These are phyloP conservation scores for Pluvialis apricaria DNA, from an alignment of 2,113 vertebrate species.

Conservation along the genomic window DNA sequence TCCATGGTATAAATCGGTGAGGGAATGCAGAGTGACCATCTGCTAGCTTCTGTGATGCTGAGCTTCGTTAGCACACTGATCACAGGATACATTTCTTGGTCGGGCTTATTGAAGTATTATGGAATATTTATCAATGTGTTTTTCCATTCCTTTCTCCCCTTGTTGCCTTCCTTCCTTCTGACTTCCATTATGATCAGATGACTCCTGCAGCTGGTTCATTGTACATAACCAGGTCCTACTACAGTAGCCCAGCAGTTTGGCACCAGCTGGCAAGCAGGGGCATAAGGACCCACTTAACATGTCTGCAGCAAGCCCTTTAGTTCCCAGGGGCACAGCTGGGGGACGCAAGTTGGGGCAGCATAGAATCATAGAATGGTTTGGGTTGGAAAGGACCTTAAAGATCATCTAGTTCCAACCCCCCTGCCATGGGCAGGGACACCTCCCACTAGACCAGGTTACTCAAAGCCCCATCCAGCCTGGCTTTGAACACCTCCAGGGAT, in stretches of 20 bases:
- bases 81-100: conserved; percentile 17
- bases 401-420: neutral
- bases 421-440: neutral
- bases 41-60: neutral
- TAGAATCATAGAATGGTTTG: neutral
- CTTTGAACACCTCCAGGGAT: neutral
- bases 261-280: neutral
- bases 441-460: neutral
- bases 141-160: neutral
- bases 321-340: neutral
- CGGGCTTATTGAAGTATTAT: conserved; percentile 14
- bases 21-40: neutral
- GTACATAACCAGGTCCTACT: neutral
- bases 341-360: fast-evolving
- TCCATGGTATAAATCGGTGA: neutral
- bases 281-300: neutral
- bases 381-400: neutral
- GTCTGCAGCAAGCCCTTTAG: neutral
- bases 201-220: neutral
- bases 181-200: neutral
- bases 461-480: neutral
- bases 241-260: neutral
- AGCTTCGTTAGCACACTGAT: conserved; percentile 18
- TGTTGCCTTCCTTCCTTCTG: neutral
- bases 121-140: conserved; percentile 21